Conservation (phyloP, 2,113 vertebrate genomes). For the Sminthopsis crassicaudata region DNA sequence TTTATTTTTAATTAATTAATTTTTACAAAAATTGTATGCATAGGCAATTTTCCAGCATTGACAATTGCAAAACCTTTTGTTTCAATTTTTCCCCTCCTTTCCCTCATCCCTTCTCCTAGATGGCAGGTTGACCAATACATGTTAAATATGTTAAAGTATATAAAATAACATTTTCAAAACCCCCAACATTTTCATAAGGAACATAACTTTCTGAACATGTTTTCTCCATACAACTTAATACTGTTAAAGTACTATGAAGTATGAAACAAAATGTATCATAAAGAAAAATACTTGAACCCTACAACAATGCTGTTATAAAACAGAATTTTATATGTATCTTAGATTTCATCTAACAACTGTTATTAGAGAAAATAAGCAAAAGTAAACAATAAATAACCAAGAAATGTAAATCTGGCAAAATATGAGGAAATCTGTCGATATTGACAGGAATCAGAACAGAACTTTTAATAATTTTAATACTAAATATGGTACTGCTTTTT, state of each 20-base stretch:
- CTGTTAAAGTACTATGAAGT: neutral
- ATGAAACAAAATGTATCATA: conserved; percentile 6
- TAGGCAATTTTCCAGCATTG: too few relatives aligned
- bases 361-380: neutral
- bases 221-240: conserved; percentile 33
- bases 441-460: conserved; percentile 12
- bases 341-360: neutral
- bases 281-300: conserved; percentile 10
- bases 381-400: neutral
- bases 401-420: neutral
- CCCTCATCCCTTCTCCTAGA: too few relatives aligned
- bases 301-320: conserved; percentile 1
- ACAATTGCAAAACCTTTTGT: too few relatives aligned
- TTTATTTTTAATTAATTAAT: too few relatives aligned
- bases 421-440: neutral
- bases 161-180: neutral
- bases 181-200: conserved; percentile 26
- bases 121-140: too few relatives aligned
- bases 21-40: too few relatives aligned
- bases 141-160: too few relatives aligned
- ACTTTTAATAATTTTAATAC: conserved; percentile 22
- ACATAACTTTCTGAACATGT: neutral
- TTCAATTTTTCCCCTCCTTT: too few relatives aligned
- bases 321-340: conserved; percentile 14
- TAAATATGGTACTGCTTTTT: conserved; percentile 33